phyloP scores from a whole-genome alignment of 2,888 invertebrate genomes.

The Pharmacophagus antenor region DNA sequence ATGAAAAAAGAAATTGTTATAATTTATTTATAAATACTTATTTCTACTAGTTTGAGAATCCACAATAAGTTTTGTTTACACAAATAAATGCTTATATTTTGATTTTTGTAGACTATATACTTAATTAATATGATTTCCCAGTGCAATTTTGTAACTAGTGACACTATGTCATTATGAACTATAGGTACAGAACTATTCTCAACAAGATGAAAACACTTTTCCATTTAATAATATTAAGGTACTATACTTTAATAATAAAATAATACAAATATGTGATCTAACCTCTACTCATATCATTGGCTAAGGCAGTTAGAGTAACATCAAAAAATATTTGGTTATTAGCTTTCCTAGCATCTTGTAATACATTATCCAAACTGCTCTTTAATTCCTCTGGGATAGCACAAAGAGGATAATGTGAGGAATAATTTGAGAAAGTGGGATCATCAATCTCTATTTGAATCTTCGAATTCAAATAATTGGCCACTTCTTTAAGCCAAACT shows the following conservation, averaged over 20 bases:
- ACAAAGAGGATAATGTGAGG: constrained; percentile 80
- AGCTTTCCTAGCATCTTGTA: constrained; percentile 82
- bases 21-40: not conserved
- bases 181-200: too few relatives aligned
- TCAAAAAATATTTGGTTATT: constrained; percentile 86
- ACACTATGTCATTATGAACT: too few relatives aligned
- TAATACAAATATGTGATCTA: constrained; percentile 37
- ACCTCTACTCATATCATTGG: constrained; percentile 87
- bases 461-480: constrained; percentile 83
- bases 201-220: too few relatives aligned
- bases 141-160: too few relatives aligned
- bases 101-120: too few relatives aligned
- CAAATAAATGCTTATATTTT: not conserved
- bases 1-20: constrained; percentile 6
- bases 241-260: not conserved
- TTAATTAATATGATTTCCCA: too few relatives aligned
- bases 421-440: constrained; percentile 79
- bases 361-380: constrained; percentile 64
- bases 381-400: constrained; percentile 71
- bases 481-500: constrained; percentile 85
- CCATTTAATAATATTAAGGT: too few relatives aligned
- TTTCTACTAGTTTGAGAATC: not conserved
- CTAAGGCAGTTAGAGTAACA: constrained; percentile 84
- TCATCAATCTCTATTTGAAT: constrained; percentile 83
- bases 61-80: not conserved